Evolutionary conservation across 2,888 invertebrate genomes (phyloP).

Genomic region (Tipula helvola): DNA sequence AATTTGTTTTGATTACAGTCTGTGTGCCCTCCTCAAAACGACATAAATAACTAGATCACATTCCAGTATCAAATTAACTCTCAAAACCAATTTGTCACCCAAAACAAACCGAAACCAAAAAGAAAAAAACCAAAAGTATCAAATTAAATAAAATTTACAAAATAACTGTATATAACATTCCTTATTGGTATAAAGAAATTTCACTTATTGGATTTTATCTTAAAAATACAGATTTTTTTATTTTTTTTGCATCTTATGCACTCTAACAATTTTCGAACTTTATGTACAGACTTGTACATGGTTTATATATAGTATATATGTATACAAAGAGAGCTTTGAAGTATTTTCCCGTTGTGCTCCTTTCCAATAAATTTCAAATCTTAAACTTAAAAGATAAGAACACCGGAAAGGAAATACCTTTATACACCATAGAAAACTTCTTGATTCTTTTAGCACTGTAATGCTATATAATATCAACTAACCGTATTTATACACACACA

Average conservation of each 20-base stretch:
- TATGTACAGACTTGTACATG: neutral
- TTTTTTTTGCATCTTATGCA: neutral
- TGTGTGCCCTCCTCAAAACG: too few species aligned
- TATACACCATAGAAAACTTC: neutral
- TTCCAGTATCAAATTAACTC: neutral
- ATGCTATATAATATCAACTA: neutral
- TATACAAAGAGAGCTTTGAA: neutral
- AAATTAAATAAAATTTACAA: neutral
- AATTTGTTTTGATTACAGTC: too few species aligned
- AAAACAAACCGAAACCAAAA: neutral
- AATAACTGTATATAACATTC: neutral
- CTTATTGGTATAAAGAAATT: neutral
- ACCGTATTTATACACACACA: neutral
- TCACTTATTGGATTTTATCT: neutral
- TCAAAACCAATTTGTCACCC: neutral
- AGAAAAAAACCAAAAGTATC: neutral
- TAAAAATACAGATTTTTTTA: neutral
- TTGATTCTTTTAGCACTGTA: neutral
- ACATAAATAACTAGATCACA: neutral
- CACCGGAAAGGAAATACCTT: neutral
- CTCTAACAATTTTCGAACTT: neutral
- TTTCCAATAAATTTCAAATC: neutral
- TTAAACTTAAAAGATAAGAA: neutral
- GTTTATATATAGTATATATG: too few species aligned
- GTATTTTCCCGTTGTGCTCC: neutral